These are phyloP conservation scores for Squalus acanthias DNA, from an alignment of 2,797 vertebrate species.

Conservation along the genomic window DNA sequence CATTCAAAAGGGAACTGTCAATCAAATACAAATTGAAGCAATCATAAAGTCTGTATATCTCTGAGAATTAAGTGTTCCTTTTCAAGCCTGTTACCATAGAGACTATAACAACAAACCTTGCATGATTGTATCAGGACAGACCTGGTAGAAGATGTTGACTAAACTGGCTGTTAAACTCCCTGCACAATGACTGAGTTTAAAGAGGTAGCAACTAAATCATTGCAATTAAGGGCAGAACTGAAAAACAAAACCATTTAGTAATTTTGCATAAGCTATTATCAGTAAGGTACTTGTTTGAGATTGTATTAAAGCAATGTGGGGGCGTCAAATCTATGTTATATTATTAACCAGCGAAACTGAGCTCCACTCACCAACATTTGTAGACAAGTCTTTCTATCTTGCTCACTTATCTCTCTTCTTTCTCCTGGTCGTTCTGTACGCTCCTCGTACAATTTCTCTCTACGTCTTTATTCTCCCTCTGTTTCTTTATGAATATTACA, in stretches of 20 bases:
- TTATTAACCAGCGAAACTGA: not conserved
- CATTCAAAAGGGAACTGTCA: not conserved
- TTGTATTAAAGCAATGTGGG: not conserved
- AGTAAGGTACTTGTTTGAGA: not conserved
- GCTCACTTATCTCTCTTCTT: not conserved
- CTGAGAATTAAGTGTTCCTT: not conserved
- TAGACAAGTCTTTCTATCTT: not conserved
- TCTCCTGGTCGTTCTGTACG: not conserved
- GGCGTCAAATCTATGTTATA: not conserved
- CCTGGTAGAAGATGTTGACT: not conserved
- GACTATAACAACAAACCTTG: not conserved
- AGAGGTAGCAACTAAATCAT: not conserved
- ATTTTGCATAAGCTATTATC: not conserved
- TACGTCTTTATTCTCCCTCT: too few species aligned
- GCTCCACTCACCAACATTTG: not conserved
- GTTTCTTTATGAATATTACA: too few species aligned
- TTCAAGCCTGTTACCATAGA: not conserved
- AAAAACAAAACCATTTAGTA: not conserved
- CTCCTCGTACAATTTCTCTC: not conserved
- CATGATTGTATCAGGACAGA: not conserved
- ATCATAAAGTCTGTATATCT: not conserved
- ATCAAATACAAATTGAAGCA: not conserved
- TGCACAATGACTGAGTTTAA: not conserved
- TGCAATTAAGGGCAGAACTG: not conserved
- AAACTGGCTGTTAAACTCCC: not conserved